These are phyloP conservation scores for Oasisia sp. DNA, from an alignment of 2,888 invertebrate genomes.

Conservation along the genomic window DNA sequence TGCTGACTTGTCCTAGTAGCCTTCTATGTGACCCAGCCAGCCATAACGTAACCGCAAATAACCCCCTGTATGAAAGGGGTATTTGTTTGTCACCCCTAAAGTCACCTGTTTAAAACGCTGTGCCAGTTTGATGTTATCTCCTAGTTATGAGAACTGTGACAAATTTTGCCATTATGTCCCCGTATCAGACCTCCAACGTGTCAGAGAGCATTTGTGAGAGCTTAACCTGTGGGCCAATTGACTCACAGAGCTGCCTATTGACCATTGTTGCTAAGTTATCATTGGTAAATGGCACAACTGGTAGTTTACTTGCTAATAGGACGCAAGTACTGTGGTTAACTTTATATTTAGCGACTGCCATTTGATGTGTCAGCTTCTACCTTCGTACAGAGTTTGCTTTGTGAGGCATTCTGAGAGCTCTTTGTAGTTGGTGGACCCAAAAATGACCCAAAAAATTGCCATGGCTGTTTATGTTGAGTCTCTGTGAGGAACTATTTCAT, in stretches of 20 bases:
- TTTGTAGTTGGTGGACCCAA: background rate
- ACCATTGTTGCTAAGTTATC: background rate
- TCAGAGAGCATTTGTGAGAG: background rate
- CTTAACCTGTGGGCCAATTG: background rate
- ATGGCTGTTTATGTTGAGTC: background rate
- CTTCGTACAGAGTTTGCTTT: background rate
- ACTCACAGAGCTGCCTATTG: background rate
- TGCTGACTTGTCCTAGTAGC: background rate
- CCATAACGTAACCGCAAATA: background rate
- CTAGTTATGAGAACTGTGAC: background rate
- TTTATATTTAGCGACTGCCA: background rate
- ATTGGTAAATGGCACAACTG: background rate
- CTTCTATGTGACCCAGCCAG: background rate
- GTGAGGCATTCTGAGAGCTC: background rate
- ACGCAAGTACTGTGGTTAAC: background rate
- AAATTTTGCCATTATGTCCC: background rate
- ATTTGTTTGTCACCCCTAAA: background rate
- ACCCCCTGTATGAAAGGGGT: background rate
- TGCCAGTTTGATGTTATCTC: background rate
- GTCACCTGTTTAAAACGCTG: background rate
- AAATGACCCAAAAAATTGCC: background rate
- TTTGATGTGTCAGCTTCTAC: background rate
- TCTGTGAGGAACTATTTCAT: too few relatives aligned
- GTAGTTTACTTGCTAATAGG: background rate
- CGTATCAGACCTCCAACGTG: background rate